Percentiles rank a stretch among this genome's conserved stretches.
phyloP scores from a whole-genome alignment of 2,113 vertebrate species.

The Gymnorhina tibicen region DNA sequence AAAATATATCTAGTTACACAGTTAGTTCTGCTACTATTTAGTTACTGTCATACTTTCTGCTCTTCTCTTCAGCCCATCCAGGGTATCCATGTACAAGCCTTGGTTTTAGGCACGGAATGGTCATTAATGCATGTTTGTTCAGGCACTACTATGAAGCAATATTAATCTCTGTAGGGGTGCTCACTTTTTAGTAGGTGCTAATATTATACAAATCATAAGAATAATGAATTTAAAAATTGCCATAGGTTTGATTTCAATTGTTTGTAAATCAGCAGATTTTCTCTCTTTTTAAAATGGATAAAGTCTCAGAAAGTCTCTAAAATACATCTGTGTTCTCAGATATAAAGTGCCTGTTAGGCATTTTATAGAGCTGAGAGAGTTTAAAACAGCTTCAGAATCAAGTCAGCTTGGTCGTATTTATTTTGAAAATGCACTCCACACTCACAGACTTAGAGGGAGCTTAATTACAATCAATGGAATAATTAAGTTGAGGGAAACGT shows the following conservation, averaged over 20 bases:
- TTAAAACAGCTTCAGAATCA: background rate
- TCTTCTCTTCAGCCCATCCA: background rate
- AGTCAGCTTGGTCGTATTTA: constrained; percentile 41
- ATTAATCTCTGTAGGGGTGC: background rate
- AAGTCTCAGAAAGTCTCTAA: background rate
- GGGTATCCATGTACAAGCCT: background rate
- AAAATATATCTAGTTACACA: constrained; percentile 6
- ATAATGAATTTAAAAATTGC: background rate
- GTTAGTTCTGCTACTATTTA: background rate
- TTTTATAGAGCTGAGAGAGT: constrained; percentile 3
- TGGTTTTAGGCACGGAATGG: background rate
- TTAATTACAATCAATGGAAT: constrained; percentile 69
- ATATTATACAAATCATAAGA: background rate
- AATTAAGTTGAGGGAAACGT: constrained; percentile 61
- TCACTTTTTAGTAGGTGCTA: background rate
- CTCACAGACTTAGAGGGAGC: constrained; percentile 41
- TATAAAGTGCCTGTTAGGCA: background rate
- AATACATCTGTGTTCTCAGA: background rate
- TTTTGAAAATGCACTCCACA: constrained; percentile 57
- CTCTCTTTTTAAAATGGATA: background rate
- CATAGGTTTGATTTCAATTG: background rate
- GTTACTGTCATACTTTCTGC: background rate
- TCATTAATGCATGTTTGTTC: background rate
- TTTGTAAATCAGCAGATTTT: background rate
- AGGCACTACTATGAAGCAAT: background rate